phyloP scores from a whole-genome alignment of 2,797 vertebrate species.

The Clamator glandarius region DNA sequence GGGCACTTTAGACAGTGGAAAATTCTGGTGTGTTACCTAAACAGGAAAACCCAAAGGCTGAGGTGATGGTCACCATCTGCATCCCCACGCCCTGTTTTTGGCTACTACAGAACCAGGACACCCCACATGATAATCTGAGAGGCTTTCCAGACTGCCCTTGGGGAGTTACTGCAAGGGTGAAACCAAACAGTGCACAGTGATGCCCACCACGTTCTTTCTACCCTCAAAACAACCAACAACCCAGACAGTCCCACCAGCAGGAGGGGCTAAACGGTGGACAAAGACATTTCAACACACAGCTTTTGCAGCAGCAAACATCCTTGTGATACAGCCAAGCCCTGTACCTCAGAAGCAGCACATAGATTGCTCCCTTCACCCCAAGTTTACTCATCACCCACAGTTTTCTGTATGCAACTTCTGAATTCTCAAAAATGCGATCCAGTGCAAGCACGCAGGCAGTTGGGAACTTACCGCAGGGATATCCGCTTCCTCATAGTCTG shows the following conservation, averaged over 20 bases:
- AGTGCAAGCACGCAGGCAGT: background rate
- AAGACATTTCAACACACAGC: background rate
- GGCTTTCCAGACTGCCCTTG: background rate
- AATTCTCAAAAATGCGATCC: background rate
- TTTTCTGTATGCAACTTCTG: background rate
- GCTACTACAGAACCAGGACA: background rate
- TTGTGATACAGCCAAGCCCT: background rate
- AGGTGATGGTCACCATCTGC: background rate
- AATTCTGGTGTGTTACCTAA: constrained; percentile 74
- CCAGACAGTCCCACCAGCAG: no score
- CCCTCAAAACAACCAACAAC: background rate
- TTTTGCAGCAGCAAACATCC: background rate
- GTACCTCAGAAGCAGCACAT: background rate
- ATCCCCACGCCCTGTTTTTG: background rate
- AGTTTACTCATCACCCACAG: background rate
- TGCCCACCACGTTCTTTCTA: background rate
- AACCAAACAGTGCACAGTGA: background rate
- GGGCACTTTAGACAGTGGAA: constrained; percentile 79
- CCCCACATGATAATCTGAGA: background rate
- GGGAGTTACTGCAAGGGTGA: background rate
- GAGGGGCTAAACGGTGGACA: background rate
- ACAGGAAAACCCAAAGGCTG: background rate
- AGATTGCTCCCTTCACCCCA: background rate
- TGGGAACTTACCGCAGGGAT: constrained; percentile 49
- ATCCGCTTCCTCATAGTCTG: constrained; percentile 52